A percentile compares a stretch with the other conserved stretches of the same genome.
phyloP scores from a whole-genome alignment of 2,888 invertebrate genomes.

The Andrena marginata region DNA sequence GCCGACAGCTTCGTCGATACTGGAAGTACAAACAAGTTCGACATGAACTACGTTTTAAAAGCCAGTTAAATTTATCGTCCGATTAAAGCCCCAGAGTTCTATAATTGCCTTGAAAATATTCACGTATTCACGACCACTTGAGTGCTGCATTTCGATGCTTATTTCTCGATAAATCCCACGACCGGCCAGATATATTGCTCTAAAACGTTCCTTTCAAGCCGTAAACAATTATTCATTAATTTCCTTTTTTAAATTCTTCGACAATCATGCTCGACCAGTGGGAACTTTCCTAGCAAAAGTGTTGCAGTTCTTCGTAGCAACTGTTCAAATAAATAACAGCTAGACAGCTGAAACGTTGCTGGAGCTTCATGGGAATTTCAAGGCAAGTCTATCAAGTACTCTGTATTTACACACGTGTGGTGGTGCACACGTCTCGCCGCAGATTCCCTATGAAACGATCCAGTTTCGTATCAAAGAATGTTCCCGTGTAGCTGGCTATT shows the following conservation, averaged over 20 bases:
- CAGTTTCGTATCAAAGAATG: constrained; percentile 53
- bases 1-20: background rate
- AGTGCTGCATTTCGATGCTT: background rate
- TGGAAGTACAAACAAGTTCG: background rate
- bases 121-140: background rate
- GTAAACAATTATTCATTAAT: too few species aligned
- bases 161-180: background rate
- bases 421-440: constrained; percentile 31
- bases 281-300: background rate
- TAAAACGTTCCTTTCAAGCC: too few species aligned
- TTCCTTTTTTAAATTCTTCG: too few species aligned
- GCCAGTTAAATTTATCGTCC: background rate
- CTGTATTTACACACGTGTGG: constrained; percentile 40
- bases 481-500: constrained; percentile 31
- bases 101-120: background rate
- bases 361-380: constrained; percentile 59
- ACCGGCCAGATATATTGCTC: background rate
- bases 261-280: background rate
- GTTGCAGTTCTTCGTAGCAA: background rate
- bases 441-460: constrained; percentile 59
- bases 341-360: background rate
- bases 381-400: constrained; percentile 27
- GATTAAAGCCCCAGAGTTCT: background rate
- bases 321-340: background rate
- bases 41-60: background rate